Evolutionary conservation across 37 sponge, comb jelly and placozoan species (phyloP).

Genomic region (Geodia barretti): DNA sequence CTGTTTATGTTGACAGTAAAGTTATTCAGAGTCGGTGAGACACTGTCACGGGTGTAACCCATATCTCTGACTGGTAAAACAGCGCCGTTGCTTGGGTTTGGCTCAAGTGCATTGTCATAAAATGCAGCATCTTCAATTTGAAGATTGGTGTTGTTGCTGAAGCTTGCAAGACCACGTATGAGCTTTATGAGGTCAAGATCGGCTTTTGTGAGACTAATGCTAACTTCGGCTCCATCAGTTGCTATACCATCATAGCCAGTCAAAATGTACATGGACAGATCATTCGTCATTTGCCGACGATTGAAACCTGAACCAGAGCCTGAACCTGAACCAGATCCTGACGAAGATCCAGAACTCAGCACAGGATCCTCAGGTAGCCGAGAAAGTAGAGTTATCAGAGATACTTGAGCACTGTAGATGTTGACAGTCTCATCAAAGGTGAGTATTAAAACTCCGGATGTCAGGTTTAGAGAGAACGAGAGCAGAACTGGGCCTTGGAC

Average conservation of each 20-base stretch:
- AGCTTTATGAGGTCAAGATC: constrained; percentile 90
- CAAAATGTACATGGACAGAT: constrained; percentile 18
- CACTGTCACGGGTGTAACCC: constrained; percentile 45
- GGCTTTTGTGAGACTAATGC: constrained; percentile 45
- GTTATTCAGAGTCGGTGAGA: constrained; percentile 49
- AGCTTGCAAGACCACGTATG: constrained; percentile 68
- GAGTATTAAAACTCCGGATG: constrained; percentile 72
- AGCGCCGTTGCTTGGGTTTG: constrained; percentile 51
- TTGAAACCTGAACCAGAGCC: background rate
- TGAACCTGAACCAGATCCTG: background rate
- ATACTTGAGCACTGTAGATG: constrained; percentile 57
- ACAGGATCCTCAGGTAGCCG: background rate
- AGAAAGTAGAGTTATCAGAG: constrained; percentile 55
- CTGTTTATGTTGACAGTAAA: constrained; percentile 76
- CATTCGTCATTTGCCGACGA: background rate
- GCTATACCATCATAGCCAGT: constrained; percentile 40
- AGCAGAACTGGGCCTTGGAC: constrained; percentile 49
- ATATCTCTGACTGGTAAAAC: constrained; percentile 21
- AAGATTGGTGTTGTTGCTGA: constrained; percentile 69
- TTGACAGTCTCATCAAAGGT: constrained; percentile 93
- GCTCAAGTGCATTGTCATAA: constrained; percentile 62
- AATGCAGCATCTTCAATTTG: constrained; percentile 38
- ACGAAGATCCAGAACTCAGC: background rate
- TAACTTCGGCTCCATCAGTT: constrained; percentile 59
- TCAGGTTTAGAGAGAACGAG: constrained; percentile 77